Evolutionary conservation across 2,888 invertebrate species (phyloP).

Genomic region (Caenorhabditis doughertyi): DNA sequence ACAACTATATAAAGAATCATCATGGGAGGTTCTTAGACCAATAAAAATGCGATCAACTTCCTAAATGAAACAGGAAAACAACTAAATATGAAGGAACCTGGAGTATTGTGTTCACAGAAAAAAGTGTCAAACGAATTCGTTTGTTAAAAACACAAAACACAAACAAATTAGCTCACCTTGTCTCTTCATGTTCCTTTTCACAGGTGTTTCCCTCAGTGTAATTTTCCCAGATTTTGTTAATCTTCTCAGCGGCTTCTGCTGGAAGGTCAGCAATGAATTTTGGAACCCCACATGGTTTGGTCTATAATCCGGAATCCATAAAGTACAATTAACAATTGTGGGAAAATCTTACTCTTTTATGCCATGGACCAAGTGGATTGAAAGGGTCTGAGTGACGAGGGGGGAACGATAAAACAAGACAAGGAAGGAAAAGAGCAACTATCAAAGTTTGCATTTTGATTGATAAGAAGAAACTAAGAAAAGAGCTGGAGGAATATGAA

Average conservation of each 20-base stretch:
- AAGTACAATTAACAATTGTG: not conserved
- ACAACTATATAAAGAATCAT: too few relatives aligned
- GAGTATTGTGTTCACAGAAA: too few relatives aligned
- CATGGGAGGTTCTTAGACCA: too few relatives aligned
- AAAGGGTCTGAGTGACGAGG: conserved; percentile 77
- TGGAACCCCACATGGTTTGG: conserved; percentile 77
- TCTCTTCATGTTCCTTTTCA: conserved; percentile 73
- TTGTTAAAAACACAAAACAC: not conserved
- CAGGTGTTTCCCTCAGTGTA: conserved; percentile 78
- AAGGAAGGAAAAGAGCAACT: conserved; percentile 43
- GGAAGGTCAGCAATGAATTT: conserved; percentile 76
- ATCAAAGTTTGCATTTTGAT: conserved; percentile 51
- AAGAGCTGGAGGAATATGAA: conserved; percentile 23
- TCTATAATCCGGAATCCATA: conserved; percentile 52
- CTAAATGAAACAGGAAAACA: too few relatives aligned
- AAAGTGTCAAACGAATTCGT: too few relatives aligned
- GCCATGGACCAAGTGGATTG: conserved; percentile 80
- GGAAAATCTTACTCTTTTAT: conserved; percentile 71
- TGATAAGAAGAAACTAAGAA: conserved; percentile 9
- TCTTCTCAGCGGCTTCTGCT: conserved; percentile 75
- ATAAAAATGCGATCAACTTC: too few relatives aligned
- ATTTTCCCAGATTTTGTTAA: conserved; percentile 77
- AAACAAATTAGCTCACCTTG: conserved; percentile 57
- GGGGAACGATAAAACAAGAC: conserved; percentile 64
- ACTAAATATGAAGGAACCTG: too few relatives aligned